Evolutionary conservation across 2,888 invertebrate genomes (phyloP).

Genomic region (Anorthoa munda): DNA sequence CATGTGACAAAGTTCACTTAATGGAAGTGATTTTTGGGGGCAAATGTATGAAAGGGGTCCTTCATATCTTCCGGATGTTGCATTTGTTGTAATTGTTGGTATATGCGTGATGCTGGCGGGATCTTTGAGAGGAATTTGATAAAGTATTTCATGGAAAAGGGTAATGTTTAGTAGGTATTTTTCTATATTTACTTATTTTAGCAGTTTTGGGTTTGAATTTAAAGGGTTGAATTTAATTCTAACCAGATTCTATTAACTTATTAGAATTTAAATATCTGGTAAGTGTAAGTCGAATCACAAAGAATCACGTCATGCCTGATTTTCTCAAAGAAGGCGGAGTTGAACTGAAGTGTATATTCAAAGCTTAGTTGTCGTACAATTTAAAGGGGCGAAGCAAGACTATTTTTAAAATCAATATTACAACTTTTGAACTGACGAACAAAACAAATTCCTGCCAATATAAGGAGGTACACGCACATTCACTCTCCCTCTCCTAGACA

Average conservation of each 20-base stretch:
- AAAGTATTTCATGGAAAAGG: background rate
- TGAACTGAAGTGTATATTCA: background rate
- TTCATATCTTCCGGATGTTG: conserved; percentile 85
- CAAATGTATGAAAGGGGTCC: conserved; percentile 81
- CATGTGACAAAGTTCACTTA: conserved; percentile 83
- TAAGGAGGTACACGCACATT: conserved; percentile 50
- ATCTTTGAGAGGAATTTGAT: background rate
- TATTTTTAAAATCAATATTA: background rate
- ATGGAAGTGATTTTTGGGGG: conserved; percentile 81
- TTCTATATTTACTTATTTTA: background rate
- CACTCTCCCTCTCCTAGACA: conserved; percentile 81
- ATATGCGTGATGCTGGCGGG: conserved; percentile 33
- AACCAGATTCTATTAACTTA: background rate
- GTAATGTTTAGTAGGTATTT: background rate
- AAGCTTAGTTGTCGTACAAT: background rate
- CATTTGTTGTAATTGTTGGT: conserved; percentile 76
- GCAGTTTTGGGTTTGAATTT: background rate
- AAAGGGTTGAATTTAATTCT: background rate
- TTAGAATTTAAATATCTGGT: background rate
- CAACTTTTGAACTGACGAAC: conserved; percentile 16
- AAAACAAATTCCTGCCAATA: conserved; percentile 33
- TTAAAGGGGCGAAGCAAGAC: background rate
- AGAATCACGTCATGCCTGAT: background rate
- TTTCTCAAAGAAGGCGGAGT: background rate
- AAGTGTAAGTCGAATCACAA: too few species aligned